Conservation (phyloP, 2,113 vertebrate genomes). For the Callionymus lyra region DNA sequence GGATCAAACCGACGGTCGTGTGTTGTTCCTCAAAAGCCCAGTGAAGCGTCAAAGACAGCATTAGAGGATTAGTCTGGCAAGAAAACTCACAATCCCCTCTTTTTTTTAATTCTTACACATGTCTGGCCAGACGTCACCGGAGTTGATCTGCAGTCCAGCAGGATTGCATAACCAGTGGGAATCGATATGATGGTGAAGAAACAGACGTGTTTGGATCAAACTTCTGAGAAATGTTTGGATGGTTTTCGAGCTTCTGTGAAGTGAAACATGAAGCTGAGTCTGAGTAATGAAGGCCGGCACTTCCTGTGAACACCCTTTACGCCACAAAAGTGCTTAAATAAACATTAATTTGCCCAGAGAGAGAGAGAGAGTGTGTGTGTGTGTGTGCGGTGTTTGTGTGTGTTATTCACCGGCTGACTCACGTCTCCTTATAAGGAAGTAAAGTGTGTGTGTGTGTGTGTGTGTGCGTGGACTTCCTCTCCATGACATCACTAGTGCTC, state of each 20-base stretch:
- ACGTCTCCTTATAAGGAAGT: constrained; percentile 60
- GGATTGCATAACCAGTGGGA: too few species aligned
- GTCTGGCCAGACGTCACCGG: neutral
- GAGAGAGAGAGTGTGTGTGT: constrained; percentile 4
- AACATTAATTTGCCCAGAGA: constrained; percentile 11
- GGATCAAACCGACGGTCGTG: constrained; percentile 29
- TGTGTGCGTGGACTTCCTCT: constrained; percentile 42
- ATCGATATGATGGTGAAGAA: too few species aligned
- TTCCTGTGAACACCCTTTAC: constrained; percentile 15
- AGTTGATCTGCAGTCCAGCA: constrained; percentile 19
- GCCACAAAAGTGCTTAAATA: constrained; percentile 3
- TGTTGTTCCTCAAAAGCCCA: constrained; percentile 12
- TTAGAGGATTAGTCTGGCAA: constrained; percentile 40
- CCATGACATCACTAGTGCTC: constrained; percentile 44
- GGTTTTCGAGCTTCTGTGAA: neutral
- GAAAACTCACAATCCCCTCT: constrained; percentile 3
- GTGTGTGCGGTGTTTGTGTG: constrained; percentile 6
- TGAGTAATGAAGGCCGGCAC: neutral
- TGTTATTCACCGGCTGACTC: constrained; percentile 14
- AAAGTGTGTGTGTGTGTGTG: constrained; percentile 16
- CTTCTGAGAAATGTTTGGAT: neutral
- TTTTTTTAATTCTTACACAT: constrained; percentile 8
- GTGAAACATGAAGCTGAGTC: neutral
- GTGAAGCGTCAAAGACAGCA: constrained; percentile 19
- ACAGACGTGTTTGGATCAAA: too few species aligned